Evolutionary conservation across 2,797 vertebrate species (phyloP), one percentile per base, ranked within the genome.

Genomic region (Lindbergichthys nudifrons): DNA sequence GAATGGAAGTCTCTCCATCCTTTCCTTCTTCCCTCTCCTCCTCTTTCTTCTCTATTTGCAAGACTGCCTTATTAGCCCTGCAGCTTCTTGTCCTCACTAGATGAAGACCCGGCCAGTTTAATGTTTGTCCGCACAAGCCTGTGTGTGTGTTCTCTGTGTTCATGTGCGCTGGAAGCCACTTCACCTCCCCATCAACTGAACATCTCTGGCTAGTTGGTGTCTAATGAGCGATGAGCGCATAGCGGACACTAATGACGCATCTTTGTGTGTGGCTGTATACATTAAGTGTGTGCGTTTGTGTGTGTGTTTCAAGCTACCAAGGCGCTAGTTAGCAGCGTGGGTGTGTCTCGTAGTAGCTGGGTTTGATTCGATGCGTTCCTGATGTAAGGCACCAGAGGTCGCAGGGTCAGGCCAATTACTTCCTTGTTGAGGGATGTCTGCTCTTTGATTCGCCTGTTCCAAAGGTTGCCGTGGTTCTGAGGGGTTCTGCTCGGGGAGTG

Each of bases 351-450:
- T 88, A 87, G 94, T 94, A 92, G 82, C 82, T 45, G 65, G 75
- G 82, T 90, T 91, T 88, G 84, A 91, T 90, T 84, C 61, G 39
- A 78, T 79, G 79, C 41, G 90, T 91, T 93, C 92, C 92, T 95
- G 94, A 96, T 96, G 96, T 95, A 95, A 97, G 96, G 94, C 96
- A 87, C 78, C 88, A 80, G 93, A 95, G 96, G 97, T 97, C 94
- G 93, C 23, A 81, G 94, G 97, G 97, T 96, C 96, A 96, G 96
- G 95, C 97, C 97, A 99, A 99, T 99, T 99, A 99, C 95, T 94
- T 96, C 94, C 96, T 95, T 94, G 74, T 91, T 87, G 95, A 95
- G 95, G 94, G 95, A 93, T 93, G 90, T 93, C 90, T 93, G 89
- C 92, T 91, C 96, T 99, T 99, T 99, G 97, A 99, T 98, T 95